Percentiles rank a stretch among this genome's conserved stretches.
phyloP scores from a whole-genome alignment of 2,797 vertebrate species.

The Gastrophryne carolinensis region DNA sequence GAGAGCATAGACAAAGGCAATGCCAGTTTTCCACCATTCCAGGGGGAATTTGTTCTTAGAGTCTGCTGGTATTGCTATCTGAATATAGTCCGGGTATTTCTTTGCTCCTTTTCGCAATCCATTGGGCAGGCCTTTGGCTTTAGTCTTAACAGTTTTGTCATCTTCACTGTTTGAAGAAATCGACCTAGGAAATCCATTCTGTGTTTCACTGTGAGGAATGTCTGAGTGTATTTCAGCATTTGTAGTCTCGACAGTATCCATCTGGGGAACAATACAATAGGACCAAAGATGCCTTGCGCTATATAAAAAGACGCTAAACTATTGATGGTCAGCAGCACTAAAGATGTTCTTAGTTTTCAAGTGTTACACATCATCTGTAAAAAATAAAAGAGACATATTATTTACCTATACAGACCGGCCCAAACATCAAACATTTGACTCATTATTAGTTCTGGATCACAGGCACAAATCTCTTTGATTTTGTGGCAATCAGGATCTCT shows the following conservation, averaged over 20 bases:
- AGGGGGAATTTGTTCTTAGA: conserved; percentile 82
- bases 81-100: conserved; percentile 89
- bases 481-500: no score
- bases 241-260: conserved; percentile 75
- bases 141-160: conserved; percentile 66
- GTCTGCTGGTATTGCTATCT: conserved; percentile 89
- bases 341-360: neutral
- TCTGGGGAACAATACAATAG: conserved; percentile 54
- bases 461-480: no score
- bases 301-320: neutral
- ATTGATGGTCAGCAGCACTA: neutral
- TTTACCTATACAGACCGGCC: no score
- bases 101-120: conserved; percentile 83
- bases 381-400: neutral
- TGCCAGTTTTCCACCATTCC: conserved; percentile 96
- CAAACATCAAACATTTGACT: no score
- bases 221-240: conserved; percentile 76
- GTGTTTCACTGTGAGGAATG: conserved; percentile 61
- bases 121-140: conserved; percentile 72
- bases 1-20: conserved; percentile 87
- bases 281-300: conserved; percentile 47
- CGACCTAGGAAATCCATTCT: conserved; percentile 62
- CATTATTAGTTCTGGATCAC: no score
- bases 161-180: conserved; percentile 67
- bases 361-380: neutral